These are phyloP conservation scores for Pseudochirops cupreus DNA, from an alignment of 2,797 vertebrate species.

Conservation along the genomic window DNA sequence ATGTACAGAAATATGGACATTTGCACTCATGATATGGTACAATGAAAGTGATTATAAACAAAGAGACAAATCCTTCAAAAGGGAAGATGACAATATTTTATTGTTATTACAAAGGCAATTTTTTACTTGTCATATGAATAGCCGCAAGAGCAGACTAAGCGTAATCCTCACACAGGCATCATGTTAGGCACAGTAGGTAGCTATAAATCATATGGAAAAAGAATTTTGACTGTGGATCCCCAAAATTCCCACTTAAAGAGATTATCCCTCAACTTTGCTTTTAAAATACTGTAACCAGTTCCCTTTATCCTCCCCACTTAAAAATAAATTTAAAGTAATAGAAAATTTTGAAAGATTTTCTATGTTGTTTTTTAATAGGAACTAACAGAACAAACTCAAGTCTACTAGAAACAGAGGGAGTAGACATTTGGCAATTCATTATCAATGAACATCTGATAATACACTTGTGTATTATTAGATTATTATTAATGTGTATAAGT, in stretches of 20 bases:
- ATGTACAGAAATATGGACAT: slow-evolving; percentile 28
- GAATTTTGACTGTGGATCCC: slow-evolving; percentile 44
- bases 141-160: slow-evolving; percentile 78
- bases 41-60: slow-evolving; percentile 57
- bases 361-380: slow-evolving; percentile 36
- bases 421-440: not conserved
- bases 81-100: slow-evolving; percentile 79
- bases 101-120: slow-evolving; percentile 79
- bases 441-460: slow-evolving; percentile 6
- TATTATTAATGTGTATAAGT: not conserved
- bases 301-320: not conserved
- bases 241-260: slow-evolving; percentile 57
- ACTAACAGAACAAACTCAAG: slow-evolving; percentile 34
- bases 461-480: not conserved
- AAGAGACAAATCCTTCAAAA: slow-evolving; percentile 73
- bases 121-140: slow-evolving; percentile 73
- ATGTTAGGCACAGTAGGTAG: slow-evolving; percentile 80
- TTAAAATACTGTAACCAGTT: not conserved
- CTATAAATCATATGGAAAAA: slow-evolving; percentile 68
- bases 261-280: slow-evolving; percentile 51
- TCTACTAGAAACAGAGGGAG: not conserved
- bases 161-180: slow-evolving; percentile 80
- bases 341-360: slow-evolving; percentile 52
- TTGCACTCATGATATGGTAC: slow-evolving; percentile 5
- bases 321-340: slow-evolving; percentile 37